phyloP scores from a whole-genome alignment of 2,113 vertebrate genomes.

The Platysteira castanea region DNA sequence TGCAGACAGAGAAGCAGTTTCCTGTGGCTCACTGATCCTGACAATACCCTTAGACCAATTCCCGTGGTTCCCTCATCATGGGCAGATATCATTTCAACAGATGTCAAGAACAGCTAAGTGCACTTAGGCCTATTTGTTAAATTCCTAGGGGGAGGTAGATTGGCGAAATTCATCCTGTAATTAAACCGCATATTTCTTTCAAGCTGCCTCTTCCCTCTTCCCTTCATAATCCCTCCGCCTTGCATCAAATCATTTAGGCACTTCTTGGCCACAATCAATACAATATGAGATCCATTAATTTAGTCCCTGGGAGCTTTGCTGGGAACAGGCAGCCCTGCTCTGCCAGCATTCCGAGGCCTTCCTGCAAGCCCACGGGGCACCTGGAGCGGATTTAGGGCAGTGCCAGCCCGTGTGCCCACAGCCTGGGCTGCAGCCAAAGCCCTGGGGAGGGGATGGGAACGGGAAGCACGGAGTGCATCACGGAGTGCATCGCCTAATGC shows the following conservation, averaged over 20 bases:
- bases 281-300: constrained; percentile 77
- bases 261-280: constrained; percentile 83
- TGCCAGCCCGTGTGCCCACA: background rate
- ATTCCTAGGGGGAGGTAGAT: constrained; percentile 70
- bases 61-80: constrained; percentile 55
- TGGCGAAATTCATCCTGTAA: constrained; percentile 75
- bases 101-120: constrained; percentile 76
- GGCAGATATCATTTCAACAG: constrained; percentile 77
- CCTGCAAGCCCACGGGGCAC: background rate
- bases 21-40: constrained; percentile 48
- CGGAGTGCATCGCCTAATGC: constrained; percentile 1
- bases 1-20: constrained; percentile 43
- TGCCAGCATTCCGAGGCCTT: constrained; percentile 17
- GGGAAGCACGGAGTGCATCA: constrained; percentile 48
- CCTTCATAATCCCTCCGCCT: constrained; percentile 68
- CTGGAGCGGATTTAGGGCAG: background rate
- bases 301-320: constrained; percentile 68
- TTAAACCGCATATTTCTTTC: constrained; percentile 79
- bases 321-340: constrained; percentile 65
- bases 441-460: background rate
- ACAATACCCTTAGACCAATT: constrained; percentile 63
- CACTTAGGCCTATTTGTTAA: constrained; percentile 81
- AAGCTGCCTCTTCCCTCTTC: constrained; percentile 48
- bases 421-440: constrained; percentile 63
- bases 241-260: constrained; percentile 74